phyloP scores from a whole-genome alignment of 1,140 invertebrate genomes.

The Calosoma granatense region DNA sequence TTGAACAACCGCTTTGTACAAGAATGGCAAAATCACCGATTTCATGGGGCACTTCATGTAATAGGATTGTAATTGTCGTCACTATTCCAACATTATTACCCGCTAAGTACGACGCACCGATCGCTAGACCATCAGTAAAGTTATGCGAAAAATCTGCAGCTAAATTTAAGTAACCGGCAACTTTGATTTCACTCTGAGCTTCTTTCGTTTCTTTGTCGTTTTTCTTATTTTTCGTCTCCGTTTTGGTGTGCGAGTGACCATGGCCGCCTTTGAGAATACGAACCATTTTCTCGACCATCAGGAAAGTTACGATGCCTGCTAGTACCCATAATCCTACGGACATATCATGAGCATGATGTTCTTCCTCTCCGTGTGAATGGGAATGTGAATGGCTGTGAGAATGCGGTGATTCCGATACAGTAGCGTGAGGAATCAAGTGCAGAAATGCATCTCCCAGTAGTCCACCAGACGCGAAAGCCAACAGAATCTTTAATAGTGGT shows the following conservation, averaged over 20 bases:
- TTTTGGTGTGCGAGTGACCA: conserved; percentile 39
- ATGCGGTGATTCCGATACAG: conserved; percentile 46
- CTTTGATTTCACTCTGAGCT: conserved; percentile 67
- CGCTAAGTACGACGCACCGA: conserved; percentile 92
- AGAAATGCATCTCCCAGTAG: conserved; percentile 92
- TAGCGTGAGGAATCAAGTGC: conserved; percentile 92
- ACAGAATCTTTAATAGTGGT: conserved; percentile 74
- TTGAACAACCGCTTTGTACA: conserved; percentile 83
- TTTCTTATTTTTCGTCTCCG: conserved; percentile 32
- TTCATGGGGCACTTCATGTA: conserved; percentile 97
- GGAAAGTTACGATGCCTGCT: conserved; percentile 81
- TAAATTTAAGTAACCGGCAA: conserved; percentile 87
- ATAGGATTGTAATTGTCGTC: conserved; percentile 86
- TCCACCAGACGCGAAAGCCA: conserved; percentile 92
- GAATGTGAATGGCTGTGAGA: conserved; percentile 40
- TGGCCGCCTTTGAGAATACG: conserved; percentile 77
- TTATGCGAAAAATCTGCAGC: conserved; percentile 94
- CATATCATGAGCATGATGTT: conserved; percentile 57
- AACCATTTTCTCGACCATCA: conserved; percentile 89
- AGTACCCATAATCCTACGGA: conserved; percentile 83
- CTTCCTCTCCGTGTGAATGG: conserved; percentile 41
- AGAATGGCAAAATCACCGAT: conserved; percentile 98
- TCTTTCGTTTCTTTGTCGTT: too few species aligned
- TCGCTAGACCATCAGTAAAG: conserved; percentile 93
- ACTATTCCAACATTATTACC: conserved; percentile 72